phyloP scores from a whole-genome alignment of 2,797 vertebrate species.

The Chelon labrosus region DNA sequence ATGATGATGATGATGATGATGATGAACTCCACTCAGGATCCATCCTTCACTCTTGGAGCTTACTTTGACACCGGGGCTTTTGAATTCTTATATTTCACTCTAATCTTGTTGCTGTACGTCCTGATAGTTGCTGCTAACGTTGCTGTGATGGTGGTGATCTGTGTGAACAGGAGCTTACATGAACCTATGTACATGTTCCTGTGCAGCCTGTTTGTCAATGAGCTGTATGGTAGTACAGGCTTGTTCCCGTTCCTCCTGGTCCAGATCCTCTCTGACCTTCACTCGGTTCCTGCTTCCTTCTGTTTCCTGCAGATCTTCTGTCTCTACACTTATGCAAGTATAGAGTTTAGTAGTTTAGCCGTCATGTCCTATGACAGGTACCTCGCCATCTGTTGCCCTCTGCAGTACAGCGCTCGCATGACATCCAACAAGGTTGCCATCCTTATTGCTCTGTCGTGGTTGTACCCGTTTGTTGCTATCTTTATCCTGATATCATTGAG shows the following conservation, averaged over 20 bases:
- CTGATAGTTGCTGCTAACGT: background rate
- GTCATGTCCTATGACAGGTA: background rate
- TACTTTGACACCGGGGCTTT: background rate
- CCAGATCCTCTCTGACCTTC: too few species aligned
- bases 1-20: too few species aligned
- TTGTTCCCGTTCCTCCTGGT: too few species aligned
- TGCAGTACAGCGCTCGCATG: background rate
- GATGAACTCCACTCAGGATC: conserved; percentile 5
- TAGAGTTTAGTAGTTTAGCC: too few species aligned
- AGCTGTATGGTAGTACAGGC: too few species aligned
- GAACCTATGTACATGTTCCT: background rate
- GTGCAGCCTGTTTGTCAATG: background rate
- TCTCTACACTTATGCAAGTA: background rate
- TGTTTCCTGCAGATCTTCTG: background rate
- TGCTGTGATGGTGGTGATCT: background rate
- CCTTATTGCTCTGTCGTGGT: too few species aligned
- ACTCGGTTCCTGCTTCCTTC: too few species aligned
- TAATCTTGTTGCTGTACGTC: background rate
- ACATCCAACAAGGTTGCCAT: too few species aligned
- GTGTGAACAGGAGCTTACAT: background rate
- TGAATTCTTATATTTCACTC: background rate
- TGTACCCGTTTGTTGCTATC: too few species aligned
- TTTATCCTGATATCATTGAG: background rate
- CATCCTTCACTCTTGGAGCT: background rate
- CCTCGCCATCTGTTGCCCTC: background rate